Percentiles rank a stretch among this genome's conserved stretches.
phyloP scores from a whole-genome alignment of 2,113 vertebrate species.

The Siphamia tubifer region DNA sequence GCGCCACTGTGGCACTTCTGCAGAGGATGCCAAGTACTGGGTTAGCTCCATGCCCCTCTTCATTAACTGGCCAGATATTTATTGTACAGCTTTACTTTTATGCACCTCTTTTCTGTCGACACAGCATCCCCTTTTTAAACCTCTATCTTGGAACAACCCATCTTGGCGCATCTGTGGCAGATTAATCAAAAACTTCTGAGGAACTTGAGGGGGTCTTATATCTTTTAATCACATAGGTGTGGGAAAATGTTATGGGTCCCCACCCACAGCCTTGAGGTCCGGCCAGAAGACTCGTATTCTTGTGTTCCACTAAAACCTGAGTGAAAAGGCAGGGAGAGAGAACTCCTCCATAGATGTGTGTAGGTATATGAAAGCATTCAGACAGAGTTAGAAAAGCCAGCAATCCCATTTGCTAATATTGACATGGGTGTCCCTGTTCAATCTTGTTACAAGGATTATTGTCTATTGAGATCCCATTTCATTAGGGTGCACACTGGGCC shows the following conservation, averaged over 20 bases:
- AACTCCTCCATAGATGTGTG: constrained; percentile 50
- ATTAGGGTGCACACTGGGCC: constrained; percentile 72
- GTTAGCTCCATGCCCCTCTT: constrained; percentile 37
- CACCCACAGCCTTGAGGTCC: constrained; percentile 46
- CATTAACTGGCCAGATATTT: constrained; percentile 66
- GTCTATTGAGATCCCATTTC: constrained; percentile 83
- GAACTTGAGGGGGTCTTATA: constrained; percentile 63
- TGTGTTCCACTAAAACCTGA: constrained; percentile 53
- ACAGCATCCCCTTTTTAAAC: constrained; percentile 59
- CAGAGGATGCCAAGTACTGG: constrained; percentile 15
- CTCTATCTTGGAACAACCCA: constrained; percentile 62
- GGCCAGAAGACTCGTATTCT: constrained; percentile 46
- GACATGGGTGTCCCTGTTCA: constrained; percentile 80
- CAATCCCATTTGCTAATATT: constrained; percentile 83
- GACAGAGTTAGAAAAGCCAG: constrained; percentile 53
- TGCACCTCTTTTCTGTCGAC: constrained; percentile 64
- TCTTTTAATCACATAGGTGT: constrained; percentile 67
- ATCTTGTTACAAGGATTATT: constrained; percentile 84
- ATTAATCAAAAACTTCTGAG: constrained; percentile 72
- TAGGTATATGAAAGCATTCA: constrained; percentile 37
- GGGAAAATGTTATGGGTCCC: constrained; percentile 66
- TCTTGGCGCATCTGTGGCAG: constrained; percentile 55
- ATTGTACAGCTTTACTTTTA: constrained; percentile 64
- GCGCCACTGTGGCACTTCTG: constrained; percentile 8
- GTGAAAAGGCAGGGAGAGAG: constrained; percentile 46